Evolutionary conservation across 2,797 vertebrate species (phyloP), one percentile per base, ranked within the genome.

Genomic region (Peromyscus eremicus): DNA sequence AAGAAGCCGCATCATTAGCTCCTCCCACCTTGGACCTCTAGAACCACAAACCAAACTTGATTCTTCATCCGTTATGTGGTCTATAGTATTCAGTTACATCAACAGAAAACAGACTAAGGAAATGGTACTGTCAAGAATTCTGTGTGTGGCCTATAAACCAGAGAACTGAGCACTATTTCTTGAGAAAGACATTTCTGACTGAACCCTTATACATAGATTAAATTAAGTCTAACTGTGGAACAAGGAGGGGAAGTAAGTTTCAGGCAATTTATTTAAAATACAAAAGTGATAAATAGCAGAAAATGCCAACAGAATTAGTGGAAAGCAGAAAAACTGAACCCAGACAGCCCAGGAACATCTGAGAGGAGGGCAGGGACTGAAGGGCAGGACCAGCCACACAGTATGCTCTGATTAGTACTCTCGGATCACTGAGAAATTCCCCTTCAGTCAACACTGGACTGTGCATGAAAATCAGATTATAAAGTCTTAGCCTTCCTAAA

Each of bases 281-380:
- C 19, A 43, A 32, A 68, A 29, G 8, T 71, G 34, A 49, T 52
- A 93, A 87, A 27, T 6, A 89, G 37, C 19, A 62, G 55, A 40
- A 55, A 21, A n/a, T 27, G 23, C 19, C 19, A 17, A 52, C 5
- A 52, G 46, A 73, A 34, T 12, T 21, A 62, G 17, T 60, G 40
- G 32, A 85, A 62, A 37, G 14, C 34, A 73, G 46, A 23, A 32
- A 80, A 14, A 6, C 37, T 27, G 34, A 71, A 68, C 62, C 11
- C 7, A 13, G 4, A 29, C 0, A 88, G 40, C 17, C 32, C 52
- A 75, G 70, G 55, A 8, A 21, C 1, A 4, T 49, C 9, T 0
- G 13, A 32, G 55, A 32, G 10, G n/a, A 3, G 7, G 23, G 23
- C 46, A 52, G 34, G 81, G 57, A 29, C 11, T 23, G 0, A 2